Base-by-base conservation (phyloP, 2,113 vertebrate species). In the Saccopteryx leptura region DNA sequence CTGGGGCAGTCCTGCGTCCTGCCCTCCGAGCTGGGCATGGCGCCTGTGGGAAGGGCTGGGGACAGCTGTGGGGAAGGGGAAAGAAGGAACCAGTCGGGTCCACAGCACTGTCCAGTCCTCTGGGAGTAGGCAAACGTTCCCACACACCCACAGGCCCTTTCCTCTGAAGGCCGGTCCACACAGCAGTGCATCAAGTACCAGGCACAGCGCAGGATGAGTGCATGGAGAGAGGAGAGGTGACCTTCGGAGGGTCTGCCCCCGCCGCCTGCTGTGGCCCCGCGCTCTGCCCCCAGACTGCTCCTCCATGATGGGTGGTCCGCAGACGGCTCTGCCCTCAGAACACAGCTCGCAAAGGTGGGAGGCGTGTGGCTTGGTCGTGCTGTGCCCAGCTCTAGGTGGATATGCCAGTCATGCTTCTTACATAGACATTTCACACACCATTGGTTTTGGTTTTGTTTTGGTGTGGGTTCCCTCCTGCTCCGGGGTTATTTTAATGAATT, bases 1-100 rank as follows among this genome's bases (percentile, higher is more conserved):
- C 78, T 90, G 19, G 18, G 79, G 54, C 24, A 86, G 90, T 61
- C 69, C 74, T 83, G 80, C 91, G 94, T 85, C 82, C 66, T 69
- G 58, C n/a, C 69, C 75, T 95, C 48, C 33, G 76, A 95, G 33
- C 39, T 46, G 63, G 93, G 86, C 31, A 92, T 69, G 46, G 31
- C 80, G 26, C 46, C 28, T 54, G 24, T 66, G 79, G 86, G 48
- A 63, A 76, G 23, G 23, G 87, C 9, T 85, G 76, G 61, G 10
- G 48, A 60, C 54, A 65, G 54, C 52, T 33, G 86, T 28, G 50
- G 23, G 63, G 33, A 26, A 65, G 50, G 88, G 68, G 26, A 46
- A 58, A 66, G 21, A 76, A 76, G 56, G 84, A 83, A 28, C 58
- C 72, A 48, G 24, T 69, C 7, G 33, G 61, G 78, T 48, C 0